phyloP scores from a whole-genome alignment of 2,797 vertebrate genomes.

The Acanthurus lineatus region DNA sequence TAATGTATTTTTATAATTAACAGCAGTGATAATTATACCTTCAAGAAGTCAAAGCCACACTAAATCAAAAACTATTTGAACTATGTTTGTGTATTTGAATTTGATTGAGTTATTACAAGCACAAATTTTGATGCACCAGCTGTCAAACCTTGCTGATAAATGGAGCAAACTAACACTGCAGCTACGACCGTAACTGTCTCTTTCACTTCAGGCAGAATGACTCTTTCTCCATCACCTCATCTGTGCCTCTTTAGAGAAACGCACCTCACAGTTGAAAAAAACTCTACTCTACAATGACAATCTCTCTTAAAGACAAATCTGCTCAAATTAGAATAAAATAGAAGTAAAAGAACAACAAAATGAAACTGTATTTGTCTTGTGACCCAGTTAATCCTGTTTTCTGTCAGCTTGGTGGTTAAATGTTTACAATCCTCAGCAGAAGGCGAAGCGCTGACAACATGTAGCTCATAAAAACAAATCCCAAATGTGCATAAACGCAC shows the following conservation, averaged over 20 bases:
- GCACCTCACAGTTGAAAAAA: neutral
- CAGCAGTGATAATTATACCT: too few relatives aligned
- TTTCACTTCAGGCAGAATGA: neutral
- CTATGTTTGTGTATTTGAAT: neutral
- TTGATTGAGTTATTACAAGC: neutral
- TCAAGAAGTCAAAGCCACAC: neutral
- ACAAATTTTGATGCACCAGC: neutral
- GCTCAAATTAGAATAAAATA: neutral
- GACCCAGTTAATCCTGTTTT: neutral
- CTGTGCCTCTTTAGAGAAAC: too few relatives aligned
- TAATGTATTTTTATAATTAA: neutral
- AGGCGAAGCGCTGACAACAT: conserved; percentile 2
- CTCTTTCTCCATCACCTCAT: neutral
- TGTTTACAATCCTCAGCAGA: conserved; percentile 9
- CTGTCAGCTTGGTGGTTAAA: neutral
- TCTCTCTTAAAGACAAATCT: neutral
- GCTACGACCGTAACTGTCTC: neutral
- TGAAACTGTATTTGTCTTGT: neutral
- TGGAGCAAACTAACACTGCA: too few relatives aligned
- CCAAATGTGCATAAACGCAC: neutral
- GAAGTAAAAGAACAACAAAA: neutral
- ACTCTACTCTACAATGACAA: neutral
- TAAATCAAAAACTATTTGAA: neutral
- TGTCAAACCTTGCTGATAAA: neutral
- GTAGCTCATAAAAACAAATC: neutral